Evolutionary conservation across 2,888 invertebrate genomes (phyloP).

Genomic region (Diploptera punctata): DNA sequence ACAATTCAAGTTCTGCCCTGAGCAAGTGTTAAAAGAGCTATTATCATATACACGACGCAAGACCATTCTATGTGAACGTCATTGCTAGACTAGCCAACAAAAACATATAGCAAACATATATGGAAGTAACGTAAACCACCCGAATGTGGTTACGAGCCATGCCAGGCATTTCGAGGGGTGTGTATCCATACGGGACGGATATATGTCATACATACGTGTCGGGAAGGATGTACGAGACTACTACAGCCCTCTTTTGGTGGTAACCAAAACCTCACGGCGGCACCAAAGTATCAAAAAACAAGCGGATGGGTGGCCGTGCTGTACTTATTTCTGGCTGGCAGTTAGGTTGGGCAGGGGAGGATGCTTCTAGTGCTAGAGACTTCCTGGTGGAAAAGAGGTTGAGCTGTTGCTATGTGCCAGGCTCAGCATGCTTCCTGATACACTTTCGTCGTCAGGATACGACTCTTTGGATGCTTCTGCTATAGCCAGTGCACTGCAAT

Average conservation of each 20-base stretch:
- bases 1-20: too few species aligned
- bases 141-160: background rate
- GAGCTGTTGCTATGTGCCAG: slow-evolving; percentile 95
- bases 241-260: slow-evolving; percentile 10
- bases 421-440: slow-evolving; percentile 94
- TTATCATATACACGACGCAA: too few species aligned
- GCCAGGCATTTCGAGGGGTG: slow-evolving; percentile 6
- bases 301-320: background rate
- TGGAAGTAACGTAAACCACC: background rate
- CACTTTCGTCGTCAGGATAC: slow-evolving; percentile 88
- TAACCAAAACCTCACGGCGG: slow-evolving; percentile 10
- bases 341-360: slow-evolving; percentile 8
- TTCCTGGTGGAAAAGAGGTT: slow-evolving; percentile 80
- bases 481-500: slow-evolving; percentile 84
- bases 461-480: slow-evolving; percentile 89
- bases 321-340: slow-evolving; percentile 27
- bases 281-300: slow-evolving; percentile 9
- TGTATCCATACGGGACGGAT: slow-evolving; percentile 21
- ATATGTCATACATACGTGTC: slow-evolving; percentile 10
- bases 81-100: background rate
- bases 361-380: slow-evolving; percentile 38
- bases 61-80: background rate
- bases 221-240: slow-evolving; percentile 16
- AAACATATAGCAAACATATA: slow-evolving; percentile 8
- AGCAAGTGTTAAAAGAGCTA: too few species aligned